These are phyloP conservation scores for Eugnorisma glareosa DNA, from an alignment of 2,888 invertebrate species.

Conservation along the genomic window DNA sequence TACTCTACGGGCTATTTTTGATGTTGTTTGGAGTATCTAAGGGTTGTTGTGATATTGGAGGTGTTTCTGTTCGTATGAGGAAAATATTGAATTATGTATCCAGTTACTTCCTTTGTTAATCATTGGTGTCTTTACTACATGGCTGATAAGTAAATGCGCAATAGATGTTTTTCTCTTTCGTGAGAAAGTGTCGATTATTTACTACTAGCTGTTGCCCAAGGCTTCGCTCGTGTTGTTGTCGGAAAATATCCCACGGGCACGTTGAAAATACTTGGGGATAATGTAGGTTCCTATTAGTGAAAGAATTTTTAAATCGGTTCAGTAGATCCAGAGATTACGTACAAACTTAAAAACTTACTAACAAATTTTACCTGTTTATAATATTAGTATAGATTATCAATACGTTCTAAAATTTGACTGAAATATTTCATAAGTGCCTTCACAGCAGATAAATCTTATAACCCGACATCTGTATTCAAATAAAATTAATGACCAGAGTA, in stretches of 20 bases:
- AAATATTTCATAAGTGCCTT: background rate
- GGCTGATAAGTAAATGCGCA: background rate
- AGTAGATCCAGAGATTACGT: too few species aligned
- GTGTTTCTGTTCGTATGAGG: background rate
- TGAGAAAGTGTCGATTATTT: background rate
- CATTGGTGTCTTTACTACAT: background rate
- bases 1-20: slow-evolving; percentile 24
- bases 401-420: background rate
- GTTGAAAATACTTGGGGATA: too few species aligned
- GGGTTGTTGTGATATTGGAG: background rate
- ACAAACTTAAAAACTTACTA: too few species aligned
- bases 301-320: too few species aligned
- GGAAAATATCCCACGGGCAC: too few species aligned
- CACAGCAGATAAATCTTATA: background rate
- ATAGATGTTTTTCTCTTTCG: background rate
- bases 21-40: slow-evolving; percentile 3
- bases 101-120: background rate
- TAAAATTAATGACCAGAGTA: background rate
- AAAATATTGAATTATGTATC: background rate
- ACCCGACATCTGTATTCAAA: background rate
- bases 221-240: too few species aligned
- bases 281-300: too few species aligned
- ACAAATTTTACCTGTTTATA: too few species aligned
- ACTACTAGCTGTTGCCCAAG: too few species aligned
- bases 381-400: too few species aligned